Percentiles rank a stretch among this genome's conserved stretches.
phyloP scores from a whole-genome alignment of 2,113 vertebrate genomes.

The Pangasianodon hypophthalmus region DNA sequence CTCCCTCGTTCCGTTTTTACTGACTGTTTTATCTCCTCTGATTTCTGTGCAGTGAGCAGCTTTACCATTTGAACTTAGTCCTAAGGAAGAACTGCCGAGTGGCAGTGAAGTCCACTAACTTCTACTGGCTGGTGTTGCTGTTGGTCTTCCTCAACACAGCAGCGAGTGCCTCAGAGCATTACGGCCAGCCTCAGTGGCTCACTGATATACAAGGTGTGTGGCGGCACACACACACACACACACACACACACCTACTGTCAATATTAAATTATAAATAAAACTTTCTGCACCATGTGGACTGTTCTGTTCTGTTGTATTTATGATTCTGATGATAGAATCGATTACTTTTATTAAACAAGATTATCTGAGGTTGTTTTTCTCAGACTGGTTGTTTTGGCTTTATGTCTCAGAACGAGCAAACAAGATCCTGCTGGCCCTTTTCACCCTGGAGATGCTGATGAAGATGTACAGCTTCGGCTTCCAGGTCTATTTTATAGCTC shows the following conservation, averaged over 20 bases:
- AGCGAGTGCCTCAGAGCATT: slow-evolving; percentile 89
- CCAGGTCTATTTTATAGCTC: slow-evolving; percentile 82
- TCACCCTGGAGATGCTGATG: slow-evolving; percentile 90
- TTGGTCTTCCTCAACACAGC: slow-evolving; percentile 92
- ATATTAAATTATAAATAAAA: not conserved
- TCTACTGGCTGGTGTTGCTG: slow-evolving; percentile 89
- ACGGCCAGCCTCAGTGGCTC: slow-evolving; percentile 85
- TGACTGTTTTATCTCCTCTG: not conserved
- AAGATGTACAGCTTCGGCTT: slow-evolving; percentile 88
- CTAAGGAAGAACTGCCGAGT: slow-evolving; percentile 80
- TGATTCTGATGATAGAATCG: not conserved
- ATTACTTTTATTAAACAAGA: not conserved
- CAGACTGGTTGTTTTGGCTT: not conserved
- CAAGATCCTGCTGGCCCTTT: slow-evolving; percentile 88
- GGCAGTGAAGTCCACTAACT: slow-evolving; percentile 85
- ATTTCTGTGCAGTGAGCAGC: slow-evolving; percentile 64
- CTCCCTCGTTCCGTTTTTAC: not conserved
- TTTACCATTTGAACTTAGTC: slow-evolving; percentile 77
- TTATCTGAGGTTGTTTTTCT: not conserved
- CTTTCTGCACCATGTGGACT: not conserved
- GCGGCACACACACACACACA: not conserved
- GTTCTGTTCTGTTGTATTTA: not conserved
- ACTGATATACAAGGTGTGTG: slow-evolving; percentile 81
- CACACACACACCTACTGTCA: not conserved
- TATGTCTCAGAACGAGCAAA: slow-evolving; percentile 81